Conservation (phyloP, 2,797 vertebrate genomes). For the Tiaroga cobitis region DNA sequence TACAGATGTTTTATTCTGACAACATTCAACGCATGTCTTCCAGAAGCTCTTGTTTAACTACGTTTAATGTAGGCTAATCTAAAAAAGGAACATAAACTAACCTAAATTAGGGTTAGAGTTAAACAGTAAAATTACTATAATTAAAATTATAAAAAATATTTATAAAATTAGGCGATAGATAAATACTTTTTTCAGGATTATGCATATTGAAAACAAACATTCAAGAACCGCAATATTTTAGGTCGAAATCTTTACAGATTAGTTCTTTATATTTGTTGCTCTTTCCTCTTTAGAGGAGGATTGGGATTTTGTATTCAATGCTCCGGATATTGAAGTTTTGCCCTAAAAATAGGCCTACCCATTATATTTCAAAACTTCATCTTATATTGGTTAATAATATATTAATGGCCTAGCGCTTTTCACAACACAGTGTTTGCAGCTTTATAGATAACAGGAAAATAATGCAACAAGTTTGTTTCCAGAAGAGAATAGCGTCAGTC, state of each 20-base stretch:
- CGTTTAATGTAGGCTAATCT: neutral
- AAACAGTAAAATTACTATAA: neutral
- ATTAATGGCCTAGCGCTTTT: too few relatives aligned
- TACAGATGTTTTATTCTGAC: neutral
- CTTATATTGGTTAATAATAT: neutral
- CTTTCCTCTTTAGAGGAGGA: neutral
- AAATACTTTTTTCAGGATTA: neutral
- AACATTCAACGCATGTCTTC: neutral
- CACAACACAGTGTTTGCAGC: too few relatives aligned
- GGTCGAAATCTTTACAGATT: too few relatives aligned
- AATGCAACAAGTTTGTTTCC: too few relatives aligned
- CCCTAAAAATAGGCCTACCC: neutral
- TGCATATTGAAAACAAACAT: too few relatives aligned
- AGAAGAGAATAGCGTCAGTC: too few relatives aligned
- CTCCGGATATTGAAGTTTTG: neutral
- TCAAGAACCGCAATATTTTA: too few relatives aligned
- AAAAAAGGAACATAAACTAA: neutral
- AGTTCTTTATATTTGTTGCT: neutral
- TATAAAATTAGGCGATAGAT: neutral
- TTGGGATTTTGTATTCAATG: neutral
- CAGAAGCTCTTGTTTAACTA: neutral
- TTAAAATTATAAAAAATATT: too few relatives aligned
- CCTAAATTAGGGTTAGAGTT: too few relatives aligned
- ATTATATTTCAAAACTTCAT: neutral
- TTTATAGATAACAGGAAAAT: too few relatives aligned